phyloP scores from a whole-genome alignment of 2,888 invertebrate genomes.

The Microctonus aethiopoides region DNA sequence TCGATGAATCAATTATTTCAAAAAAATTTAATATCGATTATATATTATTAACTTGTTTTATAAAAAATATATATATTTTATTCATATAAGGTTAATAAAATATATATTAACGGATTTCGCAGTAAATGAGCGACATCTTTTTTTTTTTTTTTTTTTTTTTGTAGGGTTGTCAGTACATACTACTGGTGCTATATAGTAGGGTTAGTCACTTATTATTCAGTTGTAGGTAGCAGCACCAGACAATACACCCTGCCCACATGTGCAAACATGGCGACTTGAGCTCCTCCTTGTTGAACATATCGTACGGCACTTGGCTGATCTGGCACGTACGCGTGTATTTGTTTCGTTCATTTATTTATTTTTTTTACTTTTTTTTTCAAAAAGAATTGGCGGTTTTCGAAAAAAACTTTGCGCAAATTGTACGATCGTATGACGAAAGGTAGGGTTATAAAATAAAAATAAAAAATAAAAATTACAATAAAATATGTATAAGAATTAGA shows the following conservation, averaged over 20 bases:
- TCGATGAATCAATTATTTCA: too few relatives aligned
- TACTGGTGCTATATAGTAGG: neutral
- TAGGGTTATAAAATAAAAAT: neutral
- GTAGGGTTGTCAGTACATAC: too few relatives aligned
- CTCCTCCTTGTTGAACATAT: conserved; percentile 39
- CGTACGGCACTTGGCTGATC: conserved; percentile 26
- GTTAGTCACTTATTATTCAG: neutral
- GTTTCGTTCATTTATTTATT: conserved; percentile 9
- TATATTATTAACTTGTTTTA: too few relatives aligned
- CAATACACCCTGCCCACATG: conserved; percentile 58
- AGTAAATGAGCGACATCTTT: too few relatives aligned
- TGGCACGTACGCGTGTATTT: conserved; percentile 26
- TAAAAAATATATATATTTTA: too few relatives aligned
- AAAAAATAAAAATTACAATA: neutral
- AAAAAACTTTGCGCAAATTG: neutral
- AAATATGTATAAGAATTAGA: neutral
- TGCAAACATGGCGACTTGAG: conserved; percentile 59
- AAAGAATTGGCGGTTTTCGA: neutral
- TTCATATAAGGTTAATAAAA: too few relatives aligned
- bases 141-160: too few relatives aligned
- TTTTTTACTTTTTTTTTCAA: neutral
- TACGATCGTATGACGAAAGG: conserved; percentile 13
- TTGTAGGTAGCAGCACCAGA: conserved; percentile 54
- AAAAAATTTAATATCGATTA: too few relatives aligned
- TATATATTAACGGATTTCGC: too few relatives aligned